phyloP scores from a whole-genome alignment of 2,888 invertebrate genomes.

The Dryadula phaetusa region DNA sequence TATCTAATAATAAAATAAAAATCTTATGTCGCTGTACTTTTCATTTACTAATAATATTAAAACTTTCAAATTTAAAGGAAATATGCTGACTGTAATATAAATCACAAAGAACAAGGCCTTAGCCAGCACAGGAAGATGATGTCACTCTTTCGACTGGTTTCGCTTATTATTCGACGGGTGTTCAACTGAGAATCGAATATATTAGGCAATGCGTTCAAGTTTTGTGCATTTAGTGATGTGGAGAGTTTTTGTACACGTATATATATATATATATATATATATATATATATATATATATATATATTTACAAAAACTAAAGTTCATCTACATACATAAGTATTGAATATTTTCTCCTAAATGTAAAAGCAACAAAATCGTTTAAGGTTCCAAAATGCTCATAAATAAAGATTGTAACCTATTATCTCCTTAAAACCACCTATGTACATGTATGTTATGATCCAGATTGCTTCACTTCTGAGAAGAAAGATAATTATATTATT shows the following conservation, averaged over 20 bases:
- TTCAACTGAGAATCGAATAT: slow-evolving; percentile 64
- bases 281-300: too few relatives aligned
- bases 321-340: not conserved
- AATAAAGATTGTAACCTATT: not conserved
- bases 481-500: slow-evolving; percentile 1
- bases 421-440: slow-evolving; percentile 24
- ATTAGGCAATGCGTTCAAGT: slow-evolving; percentile 39
- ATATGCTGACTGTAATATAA: slow-evolving; percentile 44
- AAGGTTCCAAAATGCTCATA: not conserved
- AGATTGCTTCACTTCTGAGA: slow-evolving; percentile 12
- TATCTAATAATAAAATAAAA: not conserved
- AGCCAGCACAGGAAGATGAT: slow-evolving; percentile 78
- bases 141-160: slow-evolving; percentile 81
- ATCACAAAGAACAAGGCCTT: slow-evolving; percentile 72
- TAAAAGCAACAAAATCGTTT: not conserved
- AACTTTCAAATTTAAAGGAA: slow-evolving; percentile 35
- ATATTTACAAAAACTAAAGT: too few relatives aligned
- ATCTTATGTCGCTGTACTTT: not conserved
- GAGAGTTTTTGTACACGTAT: not conserved
- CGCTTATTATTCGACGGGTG: slow-evolving; percentile 75
- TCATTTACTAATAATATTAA: not conserved
- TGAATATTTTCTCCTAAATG: not conserved
- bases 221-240: slow-evolving; percentile 9
- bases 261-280: too few relatives aligned
- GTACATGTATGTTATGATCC: slow-evolving; percentile 28